Conservation (phyloP, 2,888 invertebrate species). For the Harpalus rufipes region DNA sequence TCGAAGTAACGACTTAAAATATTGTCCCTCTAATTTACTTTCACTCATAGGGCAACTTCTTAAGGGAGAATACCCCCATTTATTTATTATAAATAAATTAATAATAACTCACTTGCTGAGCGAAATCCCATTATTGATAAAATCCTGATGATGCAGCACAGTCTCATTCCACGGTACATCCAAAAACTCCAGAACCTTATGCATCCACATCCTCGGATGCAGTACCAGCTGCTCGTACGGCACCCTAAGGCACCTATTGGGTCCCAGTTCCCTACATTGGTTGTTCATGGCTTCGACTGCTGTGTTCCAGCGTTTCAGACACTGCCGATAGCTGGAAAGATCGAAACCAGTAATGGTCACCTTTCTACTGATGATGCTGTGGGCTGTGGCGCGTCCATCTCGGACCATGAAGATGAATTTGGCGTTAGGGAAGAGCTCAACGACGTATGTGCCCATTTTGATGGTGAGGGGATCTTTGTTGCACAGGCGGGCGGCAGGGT, state of each 20-base stretch:
- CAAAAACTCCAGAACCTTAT: constrained; percentile 91
- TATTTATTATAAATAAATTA: too few relatives aligned
- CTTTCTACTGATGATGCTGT: constrained; percentile 98
- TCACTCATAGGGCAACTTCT: too few relatives aligned
- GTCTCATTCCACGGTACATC: constrained; percentile 96
- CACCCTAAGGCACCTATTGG: constrained; percentile 89
- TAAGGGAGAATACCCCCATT: too few relatives aligned
- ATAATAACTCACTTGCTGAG: constrained; percentile 89
- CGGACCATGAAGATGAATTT: constrained; percentile 99
- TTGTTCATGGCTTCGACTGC: constrained; percentile 96
- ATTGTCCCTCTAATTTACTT: not conserved
- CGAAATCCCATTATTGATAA: constrained; percentile 97
- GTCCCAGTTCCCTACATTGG: constrained; percentile 92
- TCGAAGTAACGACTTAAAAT: not conserved
- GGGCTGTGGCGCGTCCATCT: constrained; percentile 98
- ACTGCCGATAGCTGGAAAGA: constrained; percentile 94
- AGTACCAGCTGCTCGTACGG: constrained; percentile 98
- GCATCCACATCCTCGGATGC: constrained; percentile 94
- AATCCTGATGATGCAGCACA: constrained; percentile 98
- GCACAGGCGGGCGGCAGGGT: constrained; percentile 95
- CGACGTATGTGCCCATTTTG: constrained; percentile 96
- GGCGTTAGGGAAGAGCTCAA: constrained; percentile 97
- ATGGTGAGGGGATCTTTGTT: constrained; percentile 99
- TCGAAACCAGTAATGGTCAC: constrained; percentile 96
- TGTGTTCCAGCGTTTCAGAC: constrained; percentile 97